Base-by-base conservation (phyloP, 2,888 invertebrate species). In the Bursaphelenchus okinawaensis region DNA sequence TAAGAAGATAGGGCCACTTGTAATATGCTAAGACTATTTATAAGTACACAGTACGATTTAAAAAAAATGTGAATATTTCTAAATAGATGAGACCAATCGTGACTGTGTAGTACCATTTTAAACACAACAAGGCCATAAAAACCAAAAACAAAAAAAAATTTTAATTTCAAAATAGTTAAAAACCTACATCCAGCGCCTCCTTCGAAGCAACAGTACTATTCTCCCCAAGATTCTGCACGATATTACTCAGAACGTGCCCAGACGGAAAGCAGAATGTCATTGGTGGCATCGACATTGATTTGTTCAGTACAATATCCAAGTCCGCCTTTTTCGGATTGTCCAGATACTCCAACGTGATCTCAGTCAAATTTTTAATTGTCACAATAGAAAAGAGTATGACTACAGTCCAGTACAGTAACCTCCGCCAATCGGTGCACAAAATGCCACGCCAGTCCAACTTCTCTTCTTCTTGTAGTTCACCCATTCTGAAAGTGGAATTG, bases 321-420 rank as follows among this genome's bases (percentile, higher is more conserved):
- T 68, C 59, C 16, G 68, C 68, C 27, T 67, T 55, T 56, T 68
- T 68, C 3, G 68, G 68, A 22, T 62, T 54, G 16, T 59, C 67
- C 27, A 50, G 22, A 50, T 59, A 59, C 7, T 59, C 60, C 6
- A n/a, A 2, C 12, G 51, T 23, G 6, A 59, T 40, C 29, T 73
- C 70, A 52, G 66, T 57, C 20, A 78, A 75, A 64, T 78, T 77
- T 65, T 74, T 74, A 19, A 78, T 63, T 0, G 78, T 78, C 19
- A 78, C 71, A 61, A 70, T 65, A 19, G 78, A 73, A 28, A 78
- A 66, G 60, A 75, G 69, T 40, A 72, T 63, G 58, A 78, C 72
- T 58, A 78, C 72, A 52, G 73, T 72, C 64, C 75, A 68, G 69
- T 77, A 77, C 8, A 26, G 22, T n/a, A 59, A 20, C 51, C 52